phyloP scores from a whole-genome alignment of 2,888 invertebrate genomes.

The Drosophila subsilvestris region DNA sequence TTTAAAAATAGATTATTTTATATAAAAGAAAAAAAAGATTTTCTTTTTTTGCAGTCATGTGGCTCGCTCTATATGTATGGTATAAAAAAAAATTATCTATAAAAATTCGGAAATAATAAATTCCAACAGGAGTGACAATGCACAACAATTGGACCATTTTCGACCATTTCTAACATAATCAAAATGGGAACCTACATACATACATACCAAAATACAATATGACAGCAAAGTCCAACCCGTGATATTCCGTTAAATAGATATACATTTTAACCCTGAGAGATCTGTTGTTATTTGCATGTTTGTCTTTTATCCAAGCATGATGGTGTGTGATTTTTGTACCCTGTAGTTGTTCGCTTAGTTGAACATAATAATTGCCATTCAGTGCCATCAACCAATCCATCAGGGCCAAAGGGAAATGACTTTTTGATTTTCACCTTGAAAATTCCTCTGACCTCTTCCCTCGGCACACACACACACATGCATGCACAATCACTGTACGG shows the following conservation, averaged over 20 bases:
- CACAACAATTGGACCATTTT: constrained; percentile 15
- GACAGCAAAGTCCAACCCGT: background rate
- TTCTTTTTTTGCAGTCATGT: constrained; percentile 59
- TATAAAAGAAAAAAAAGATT: constrained; percentile 39
- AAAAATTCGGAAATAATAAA: constrained; percentile 33
- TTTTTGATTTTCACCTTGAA: background rate
- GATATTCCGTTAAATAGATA: background rate
- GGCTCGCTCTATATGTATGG: constrained; percentile 15
- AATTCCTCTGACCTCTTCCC: background rate
- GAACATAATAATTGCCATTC: background rate
- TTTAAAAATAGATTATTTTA: constrained; percentile 53
- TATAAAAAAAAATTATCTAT: constrained; percentile 12
- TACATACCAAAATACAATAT: background rate
- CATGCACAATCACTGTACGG: background rate
- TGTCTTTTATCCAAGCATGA: background rate
- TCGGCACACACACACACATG: background rate
- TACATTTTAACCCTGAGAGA: background rate
- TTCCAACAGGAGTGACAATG: constrained; percentile 35
- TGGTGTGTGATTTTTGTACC: background rate
- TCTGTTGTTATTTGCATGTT: background rate
- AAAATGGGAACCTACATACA: constrained; percentile 4
- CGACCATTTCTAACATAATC: constrained; percentile 27
- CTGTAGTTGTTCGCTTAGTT: background rate
- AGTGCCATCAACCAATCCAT: background rate
- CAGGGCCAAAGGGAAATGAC: background rate